These are phyloP conservation scores for Heliothis virescens DNA, from an alignment of 1,140 invertebrate species.

Conservation along the genomic window DNA sequence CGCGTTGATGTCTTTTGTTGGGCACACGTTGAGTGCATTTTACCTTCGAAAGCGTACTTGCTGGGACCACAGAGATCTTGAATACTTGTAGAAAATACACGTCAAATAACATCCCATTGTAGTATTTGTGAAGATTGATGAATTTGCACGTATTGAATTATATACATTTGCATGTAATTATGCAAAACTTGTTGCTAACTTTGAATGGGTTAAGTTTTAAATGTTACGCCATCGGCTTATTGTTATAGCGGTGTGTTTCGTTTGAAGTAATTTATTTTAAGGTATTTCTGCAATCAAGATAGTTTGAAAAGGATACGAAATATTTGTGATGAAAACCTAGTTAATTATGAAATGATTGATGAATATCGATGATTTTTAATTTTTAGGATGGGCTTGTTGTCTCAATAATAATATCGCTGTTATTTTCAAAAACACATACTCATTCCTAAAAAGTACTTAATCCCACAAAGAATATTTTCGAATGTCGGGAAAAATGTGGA, in stretches of 20 bases:
- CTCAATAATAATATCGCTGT: no score
- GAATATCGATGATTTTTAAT: no score
- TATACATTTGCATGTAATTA: conserved; percentile 7
- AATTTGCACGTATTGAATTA: not conserved
- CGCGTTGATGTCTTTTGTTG: conserved; percentile 57
- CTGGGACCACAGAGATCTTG: not conserved
- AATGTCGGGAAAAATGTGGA: no score
- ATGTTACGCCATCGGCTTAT: not conserved
- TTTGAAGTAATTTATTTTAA: not conserved
- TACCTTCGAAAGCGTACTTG: not conserved
- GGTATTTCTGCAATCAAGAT: no score
- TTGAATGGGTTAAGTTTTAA: not conserved
- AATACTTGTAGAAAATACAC: conserved; percentile 5
- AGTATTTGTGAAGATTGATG: conserved; percentile 12
- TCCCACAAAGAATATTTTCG: no score
- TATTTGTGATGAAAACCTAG: no score
- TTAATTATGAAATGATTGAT: no score
- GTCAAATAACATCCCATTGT: not conserved
- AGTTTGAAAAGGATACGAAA: no score
- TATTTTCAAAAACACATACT: no score
- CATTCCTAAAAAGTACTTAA: no score
- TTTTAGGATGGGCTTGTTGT: no score
- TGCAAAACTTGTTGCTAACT: conserved; percentile 9
- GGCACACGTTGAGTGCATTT: not conserved
- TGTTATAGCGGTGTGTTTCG: not conserved